These are phyloP conservation scores for Temnothorax ravouxi DNA, from an alignment of 2,888 invertebrate species.

Conservation along the genomic window DNA sequence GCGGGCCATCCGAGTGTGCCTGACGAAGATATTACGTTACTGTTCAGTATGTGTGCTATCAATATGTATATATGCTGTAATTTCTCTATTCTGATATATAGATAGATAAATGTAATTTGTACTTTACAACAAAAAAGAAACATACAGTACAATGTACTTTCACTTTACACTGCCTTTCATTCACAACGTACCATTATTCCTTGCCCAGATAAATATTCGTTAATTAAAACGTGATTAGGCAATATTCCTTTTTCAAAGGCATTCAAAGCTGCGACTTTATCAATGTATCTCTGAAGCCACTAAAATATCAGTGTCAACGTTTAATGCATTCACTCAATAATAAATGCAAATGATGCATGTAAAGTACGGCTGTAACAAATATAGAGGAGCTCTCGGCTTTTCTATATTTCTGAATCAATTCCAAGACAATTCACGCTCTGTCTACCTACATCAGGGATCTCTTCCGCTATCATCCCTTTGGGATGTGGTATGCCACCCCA, in stretches of 20 bases:
- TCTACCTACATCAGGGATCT: slow-evolving; percentile 89
- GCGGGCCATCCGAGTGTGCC: slow-evolving; percentile 98
- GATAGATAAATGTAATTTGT: slow-evolving; percentile 28
- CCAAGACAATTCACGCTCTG: background rate
- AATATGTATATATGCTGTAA: slow-evolving; percentile 11
- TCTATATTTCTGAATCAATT: background rate
- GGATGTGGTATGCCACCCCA: slow-evolving; percentile 98
- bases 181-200: slow-evolving; percentile 93
- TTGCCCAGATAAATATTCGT: slow-evolving; percentile 97
- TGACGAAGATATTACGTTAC: slow-evolving; percentile 76
- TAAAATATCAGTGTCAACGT: slow-evolving; percentile 78
- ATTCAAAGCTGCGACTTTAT: slow-evolving; percentile 90
- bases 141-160: background rate
- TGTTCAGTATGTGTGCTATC: background rate
- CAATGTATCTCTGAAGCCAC: slow-evolving; percentile 93
- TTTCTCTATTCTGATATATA: slow-evolving; percentile 37
- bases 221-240: slow-evolving; percentile 97
- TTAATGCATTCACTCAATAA: background rate
- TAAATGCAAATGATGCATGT: background rate
- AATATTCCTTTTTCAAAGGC: slow-evolving; percentile 90
- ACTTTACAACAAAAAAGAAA: slow-evolving; percentile 22
- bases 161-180: background rate
- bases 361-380: background rate
- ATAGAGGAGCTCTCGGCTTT: background rate
- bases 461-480: slow-evolving; percentile 97